Evolutionary conservation across 2,797 vertebrate species (phyloP), one percentile per base, ranked within the genome.

Genomic region (Distichodus sexfasciatus): DNA sequence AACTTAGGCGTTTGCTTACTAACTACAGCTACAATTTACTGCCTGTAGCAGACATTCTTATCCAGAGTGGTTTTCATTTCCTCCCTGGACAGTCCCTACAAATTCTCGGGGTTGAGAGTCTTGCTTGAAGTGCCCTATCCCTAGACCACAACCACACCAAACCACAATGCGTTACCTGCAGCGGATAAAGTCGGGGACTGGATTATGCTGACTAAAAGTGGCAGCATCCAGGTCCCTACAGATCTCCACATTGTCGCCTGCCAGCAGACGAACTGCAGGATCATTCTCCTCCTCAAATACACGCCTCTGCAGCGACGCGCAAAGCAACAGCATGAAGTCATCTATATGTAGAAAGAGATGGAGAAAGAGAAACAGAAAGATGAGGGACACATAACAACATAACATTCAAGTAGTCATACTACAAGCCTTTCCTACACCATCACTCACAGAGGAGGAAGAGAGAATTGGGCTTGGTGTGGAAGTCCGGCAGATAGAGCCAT

Each of bases 401-500:
- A 1, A 50, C 1, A 26, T 60, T 8, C 35, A 11, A 14, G 58
- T 24, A 19, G 12, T 43, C 35, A 55, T 5, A 5, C 1, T 28
- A 19, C 3, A 44, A 11, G 21, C 8, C n/a, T 11, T 55, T 26
- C 17, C 6, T 12, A 63, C 17, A 28, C 11, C 3, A 44, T 69
- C 73, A 91, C 94, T 94, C 88, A 98, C 96, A 98, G 69, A 96
- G 89, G 10, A 97, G 94, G 79, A 98, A 97, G 75, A 96, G 81
- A 0, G 96, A 89, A 76, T 95, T 96, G 10, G 96, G 95, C 50
- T 84, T 90, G 28, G 92, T 93, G 75, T 94, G 90, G 84, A 97
- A 92, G 75, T 98, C 95, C 4, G 96, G 96, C 62, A 98, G 93
- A 82, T 95, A 98, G 28, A 98, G 88, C 96, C 96, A 98, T 79